Evolutionary conservation across 2,113 vertebrate genomes (phyloP).

Genomic region (Stictonetta naevosa): DNA sequence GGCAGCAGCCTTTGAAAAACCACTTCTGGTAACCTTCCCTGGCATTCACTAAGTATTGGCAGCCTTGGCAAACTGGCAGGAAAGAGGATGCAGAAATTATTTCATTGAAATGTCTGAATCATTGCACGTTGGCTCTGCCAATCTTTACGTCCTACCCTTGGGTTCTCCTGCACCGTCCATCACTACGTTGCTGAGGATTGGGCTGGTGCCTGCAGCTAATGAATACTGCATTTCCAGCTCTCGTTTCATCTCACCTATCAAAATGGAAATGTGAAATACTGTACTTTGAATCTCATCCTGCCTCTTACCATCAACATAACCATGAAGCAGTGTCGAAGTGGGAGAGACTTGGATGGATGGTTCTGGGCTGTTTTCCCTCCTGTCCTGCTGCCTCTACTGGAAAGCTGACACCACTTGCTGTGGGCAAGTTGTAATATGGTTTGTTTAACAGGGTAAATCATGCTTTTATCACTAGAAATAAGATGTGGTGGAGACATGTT

Average conservation of each 20-base stretch:
- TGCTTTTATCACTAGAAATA: slow-evolving; percentile 67
- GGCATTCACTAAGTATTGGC: neutral
- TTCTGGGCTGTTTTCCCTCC: slow-evolving; percentile 40
- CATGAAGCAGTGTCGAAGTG: neutral
- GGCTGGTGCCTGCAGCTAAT: slow-evolving; percentile 27
- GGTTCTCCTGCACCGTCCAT: neutral
- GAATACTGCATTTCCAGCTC: slow-evolving; percentile 12
- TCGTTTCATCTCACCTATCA: neutral
- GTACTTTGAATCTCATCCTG: neutral
- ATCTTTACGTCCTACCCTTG: neutral
- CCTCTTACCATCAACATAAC: neutral
- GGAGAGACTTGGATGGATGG: slow-evolving; percentile 41
- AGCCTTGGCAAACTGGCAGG: slow-evolving; percentile 53
- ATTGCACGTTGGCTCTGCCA: neutral
- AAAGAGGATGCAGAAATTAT: neutral
- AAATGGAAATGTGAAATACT: neutral
- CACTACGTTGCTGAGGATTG: neutral
- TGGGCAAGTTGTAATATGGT: slow-evolving; percentile 71
- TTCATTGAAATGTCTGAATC: neutral
- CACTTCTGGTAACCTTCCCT: slow-evolving; percentile 10
- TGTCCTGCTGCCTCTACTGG: slow-evolving; percentile 57
- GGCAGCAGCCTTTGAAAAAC: slow-evolving; percentile 19
- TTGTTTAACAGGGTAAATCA: slow-evolving; percentile 71
- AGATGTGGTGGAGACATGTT: slow-evolving; percentile 72
- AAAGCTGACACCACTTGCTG: slow-evolving; percentile 65